phyloP scores from a whole-genome alignment of 2,797 vertebrate genomes.

The Babyrousa celebensis region DNA sequence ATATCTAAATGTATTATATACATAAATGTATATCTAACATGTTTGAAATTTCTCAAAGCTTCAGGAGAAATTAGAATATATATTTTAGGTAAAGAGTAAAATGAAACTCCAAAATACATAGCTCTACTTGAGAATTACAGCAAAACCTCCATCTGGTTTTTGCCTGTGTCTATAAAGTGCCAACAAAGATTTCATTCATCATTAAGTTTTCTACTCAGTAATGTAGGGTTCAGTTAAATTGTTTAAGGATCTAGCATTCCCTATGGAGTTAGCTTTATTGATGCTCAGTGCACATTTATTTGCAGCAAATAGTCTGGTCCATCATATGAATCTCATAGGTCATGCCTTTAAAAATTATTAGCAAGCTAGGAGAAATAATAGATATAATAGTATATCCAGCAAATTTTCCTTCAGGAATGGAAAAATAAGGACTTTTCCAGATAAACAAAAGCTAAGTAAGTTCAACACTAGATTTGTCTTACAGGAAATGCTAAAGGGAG shows the following conservation, averaged over 20 bases:
- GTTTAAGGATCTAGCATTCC: not conserved
- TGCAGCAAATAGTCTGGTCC: not conserved
- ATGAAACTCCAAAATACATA: not conserved
- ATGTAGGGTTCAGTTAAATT: not conserved
- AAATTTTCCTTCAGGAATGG: not conserved
- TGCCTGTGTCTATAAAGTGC: not conserved
- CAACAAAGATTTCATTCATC: not conserved
- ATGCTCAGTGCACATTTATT: not conserved
- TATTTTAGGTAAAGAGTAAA: not conserved
- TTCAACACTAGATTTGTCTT: not conserved
- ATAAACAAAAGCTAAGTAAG: not conserved
- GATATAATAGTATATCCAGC: not conserved
- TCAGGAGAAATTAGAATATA: not conserved
- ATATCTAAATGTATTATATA: no score
- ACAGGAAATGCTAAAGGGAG: not conserved
- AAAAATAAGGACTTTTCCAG: not conserved
- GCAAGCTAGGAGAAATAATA: not conserved
- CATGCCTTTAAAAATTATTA: slow-evolving; percentile 15
- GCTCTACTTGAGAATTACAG: not conserved
- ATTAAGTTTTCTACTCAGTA: not conserved
- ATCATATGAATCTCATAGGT: not conserved
- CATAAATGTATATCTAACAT: no score
- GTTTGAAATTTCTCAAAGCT: not conserved
- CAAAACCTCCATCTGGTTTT: not conserved
- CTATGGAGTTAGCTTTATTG: not conserved